Evolutionary conservation across 2,113 vertebrate genomes (phyloP).

Genomic region (zebrafish (Danio rerio)): GRCz12tu NC_133179.1:24107501-24108000

Average conservation of each 20-base stretch:
- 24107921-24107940: not conserved
- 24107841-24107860: conserved; percentile 1
- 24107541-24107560: conserved; percentile 67
- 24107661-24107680: not conserved
- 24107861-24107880: not conserved
- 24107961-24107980: not conserved
- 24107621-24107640: not conserved
- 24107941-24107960: not conserved
- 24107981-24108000: not conserved
- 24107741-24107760: not conserved
- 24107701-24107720: not conserved
- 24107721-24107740: not conserved
- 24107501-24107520: not conserved
- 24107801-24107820: not conserved
- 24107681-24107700: not conserved
- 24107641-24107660: not conserved
- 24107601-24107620: not conserved
- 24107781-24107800: not conserved
- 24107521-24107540: conserved; percentile 78
- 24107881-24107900: not conserved
- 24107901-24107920: not conserved
- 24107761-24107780: not conserved
- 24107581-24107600: not conserved
- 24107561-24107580: not conserved
- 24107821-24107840: conserved; percentile 3